Conservation (phyloP, 2,888 invertebrate species). For the Cantharis nigra region DNA sequence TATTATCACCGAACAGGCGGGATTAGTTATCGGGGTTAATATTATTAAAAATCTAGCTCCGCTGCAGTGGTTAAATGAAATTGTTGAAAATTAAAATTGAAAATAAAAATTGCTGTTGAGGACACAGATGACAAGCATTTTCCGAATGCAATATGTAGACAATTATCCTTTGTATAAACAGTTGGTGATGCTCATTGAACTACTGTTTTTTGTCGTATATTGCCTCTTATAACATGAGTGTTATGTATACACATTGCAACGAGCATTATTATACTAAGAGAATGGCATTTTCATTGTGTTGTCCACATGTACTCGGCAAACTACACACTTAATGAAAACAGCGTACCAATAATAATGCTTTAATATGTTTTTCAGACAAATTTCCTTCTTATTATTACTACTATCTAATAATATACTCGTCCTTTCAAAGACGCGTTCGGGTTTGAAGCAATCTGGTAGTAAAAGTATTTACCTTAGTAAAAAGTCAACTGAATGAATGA, state of each 20-base stretch:
- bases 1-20: slow-evolving; percentile 25
- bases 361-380: slow-evolving; percentile 4
- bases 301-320: slow-evolving; percentile 13
- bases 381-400: slow-evolving; percentile 4
- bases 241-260: slow-evolving; percentile 41
- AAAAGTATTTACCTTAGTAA: background rate
- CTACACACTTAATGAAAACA: slow-evolving; percentile 22
- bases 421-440: background rate
- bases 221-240: slow-evolving; percentile 47
- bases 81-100: background rate
- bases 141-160: slow-evolving; percentile 17
- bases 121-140: background rate
- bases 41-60: background rate
- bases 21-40: slow-evolving; percentile 17
- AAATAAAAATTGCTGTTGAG: background rate
- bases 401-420: background rate
- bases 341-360: slow-evolving; percentile 10
- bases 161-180: slow-evolving; percentile 16
- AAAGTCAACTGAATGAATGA: slow-evolving; percentile 26
- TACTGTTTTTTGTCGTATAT: slow-evolving; percentile 40
- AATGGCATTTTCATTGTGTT: slow-evolving; percentile 39
- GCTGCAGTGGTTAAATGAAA: background rate
- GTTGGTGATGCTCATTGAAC: slow-evolving; percentile 11
- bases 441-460: background rate
- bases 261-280: slow-evolving; percentile 40